These are phyloP conservation scores for Triplophysa rosa DNA, from an alignment of 2,113 vertebrate genomes.

Conservation along the genomic window DNA sequence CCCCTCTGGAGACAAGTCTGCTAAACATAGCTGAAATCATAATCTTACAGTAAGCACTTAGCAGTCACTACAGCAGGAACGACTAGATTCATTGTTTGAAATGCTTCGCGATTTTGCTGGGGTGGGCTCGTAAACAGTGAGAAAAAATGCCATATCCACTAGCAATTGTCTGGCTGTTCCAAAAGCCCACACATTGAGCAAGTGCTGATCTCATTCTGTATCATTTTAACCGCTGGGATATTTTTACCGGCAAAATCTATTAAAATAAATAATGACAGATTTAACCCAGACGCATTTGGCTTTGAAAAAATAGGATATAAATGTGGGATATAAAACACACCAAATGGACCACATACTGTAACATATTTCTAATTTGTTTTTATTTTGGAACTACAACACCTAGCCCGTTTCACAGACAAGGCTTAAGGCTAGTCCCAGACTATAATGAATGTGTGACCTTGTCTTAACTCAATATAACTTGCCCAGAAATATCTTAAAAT, in stretches of 20 bases:
- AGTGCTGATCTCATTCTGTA: conserved; percentile 25
- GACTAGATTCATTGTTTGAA: conserved; percentile 11
- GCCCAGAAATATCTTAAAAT: too few species aligned
- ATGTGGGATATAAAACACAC: too few species aligned
- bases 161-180: conserved; percentile 5
- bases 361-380: too few species aligned
- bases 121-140: conserved; percentile 8
- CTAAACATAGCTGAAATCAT: conserved; percentile 38
- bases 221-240: conserved; percentile 17
- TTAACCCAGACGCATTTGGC: neutral
- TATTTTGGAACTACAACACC: too few species aligned
- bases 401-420: too few species aligned
- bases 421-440: too few species aligned
- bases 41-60: conserved; percentile 31
- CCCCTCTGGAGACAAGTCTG: conserved; percentile 31
- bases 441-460: too few species aligned
- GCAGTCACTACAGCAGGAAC: conserved; percentile 5
- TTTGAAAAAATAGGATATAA: too few species aligned
- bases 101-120: conserved; percentile 1
- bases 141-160: conserved; percentile 7
- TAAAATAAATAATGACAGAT: neutral
- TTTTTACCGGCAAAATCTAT: neutral
- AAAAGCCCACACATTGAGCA: conserved; percentile 17
- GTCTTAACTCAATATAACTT: too few species aligned
- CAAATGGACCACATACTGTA: too few species aligned